Evolutionary conservation across 2,888 invertebrate species (phyloP).

Genomic region (Drosophila merina): DNA sequence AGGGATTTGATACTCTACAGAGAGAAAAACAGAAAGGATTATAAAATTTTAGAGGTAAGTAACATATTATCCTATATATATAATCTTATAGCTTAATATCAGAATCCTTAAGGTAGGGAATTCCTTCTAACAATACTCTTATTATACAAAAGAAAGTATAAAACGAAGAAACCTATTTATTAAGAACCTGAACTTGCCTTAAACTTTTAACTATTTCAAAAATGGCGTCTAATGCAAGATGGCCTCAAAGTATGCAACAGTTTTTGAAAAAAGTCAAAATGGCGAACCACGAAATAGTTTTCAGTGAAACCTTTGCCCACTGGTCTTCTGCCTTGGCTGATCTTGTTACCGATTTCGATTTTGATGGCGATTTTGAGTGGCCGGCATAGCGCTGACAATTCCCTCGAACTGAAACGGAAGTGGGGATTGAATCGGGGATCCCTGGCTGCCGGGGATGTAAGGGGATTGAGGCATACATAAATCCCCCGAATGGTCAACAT

Average conservation of each 20-base stretch:
- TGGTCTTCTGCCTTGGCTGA: slow-evolving; percentile 57
- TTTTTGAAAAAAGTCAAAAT: not conserved
- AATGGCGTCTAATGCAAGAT: too few species aligned
- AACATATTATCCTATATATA: too few species aligned
- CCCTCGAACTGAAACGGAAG: slow-evolving; percentile 67
- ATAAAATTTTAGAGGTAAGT: not conserved
- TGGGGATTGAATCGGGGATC: slow-evolving; percentile 6
- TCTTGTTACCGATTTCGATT: slow-evolving; percentile 82
- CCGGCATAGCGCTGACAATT: slow-evolving; percentile 78
- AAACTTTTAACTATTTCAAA: too few species aligned
- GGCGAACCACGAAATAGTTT: not conserved
- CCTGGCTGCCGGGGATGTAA: not conserved
- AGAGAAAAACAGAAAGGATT: not conserved
- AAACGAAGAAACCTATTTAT: too few species aligned
- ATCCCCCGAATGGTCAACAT: slow-evolving; percentile 53
- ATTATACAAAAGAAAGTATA: too few species aligned
- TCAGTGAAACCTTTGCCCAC: slow-evolving; percentile 4
- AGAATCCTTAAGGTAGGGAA: too few species aligned
- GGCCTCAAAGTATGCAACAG: not conserved
- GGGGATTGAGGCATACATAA: slow-evolving; percentile 55
- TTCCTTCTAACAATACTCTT: not conserved
- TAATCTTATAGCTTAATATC: too few species aligned
- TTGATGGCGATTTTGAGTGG: slow-evolving; percentile 81
- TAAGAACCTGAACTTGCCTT: too few species aligned
- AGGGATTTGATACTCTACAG: slow-evolving; percentile 32